These are phyloP conservation scores for Apamea monoglypha DNA, from an alignment of 2,888 invertebrate species.

Conservation along the genomic window DNA sequence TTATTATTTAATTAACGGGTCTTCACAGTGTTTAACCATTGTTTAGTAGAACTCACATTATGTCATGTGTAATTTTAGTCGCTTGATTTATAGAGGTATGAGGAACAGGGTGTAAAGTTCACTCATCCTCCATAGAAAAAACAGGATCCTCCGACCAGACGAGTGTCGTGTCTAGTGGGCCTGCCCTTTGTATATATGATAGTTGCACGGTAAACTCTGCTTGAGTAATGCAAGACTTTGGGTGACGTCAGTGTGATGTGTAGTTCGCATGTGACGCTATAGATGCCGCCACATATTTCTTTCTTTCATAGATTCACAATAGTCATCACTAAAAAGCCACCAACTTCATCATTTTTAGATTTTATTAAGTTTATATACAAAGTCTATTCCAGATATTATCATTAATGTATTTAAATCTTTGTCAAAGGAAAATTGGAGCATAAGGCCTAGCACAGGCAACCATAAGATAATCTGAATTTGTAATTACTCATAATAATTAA, in stretches of 20 bases:
- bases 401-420: slow-evolving; percentile 11
- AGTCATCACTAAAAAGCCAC: not conserved
- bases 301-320: not conserved
- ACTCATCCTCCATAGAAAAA: too few relatives aligned
- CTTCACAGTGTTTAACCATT: not conserved
- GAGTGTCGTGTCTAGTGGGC: too few relatives aligned
- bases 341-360: not conserved
- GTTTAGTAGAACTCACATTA: too few relatives aligned
- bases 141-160: too few relatives aligned
- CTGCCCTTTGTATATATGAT: too few relatives aligned
- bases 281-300: not conserved
- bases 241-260: too few relatives aligned
- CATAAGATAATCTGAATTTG: slow-evolving; percentile 41
- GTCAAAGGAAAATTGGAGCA: slow-evolving; percentile 27
- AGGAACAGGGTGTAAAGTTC: too few relatives aligned
- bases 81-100: too few relatives aligned
- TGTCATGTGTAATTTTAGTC: not conserved
- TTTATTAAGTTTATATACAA: not conserved
- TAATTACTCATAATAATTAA: slow-evolving; percentile 40
- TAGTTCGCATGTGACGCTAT: too few relatives aligned
- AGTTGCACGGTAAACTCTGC: too few relatives aligned
- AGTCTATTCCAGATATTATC: not conserved
- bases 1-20: not conserved
- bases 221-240: too few relatives aligned
- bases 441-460: slow-evolving; percentile 1